These are phyloP conservation scores for Microplitis manilae DNA, from an alignment of 2,888 invertebrate species.

Conservation along the genomic window DNA sequence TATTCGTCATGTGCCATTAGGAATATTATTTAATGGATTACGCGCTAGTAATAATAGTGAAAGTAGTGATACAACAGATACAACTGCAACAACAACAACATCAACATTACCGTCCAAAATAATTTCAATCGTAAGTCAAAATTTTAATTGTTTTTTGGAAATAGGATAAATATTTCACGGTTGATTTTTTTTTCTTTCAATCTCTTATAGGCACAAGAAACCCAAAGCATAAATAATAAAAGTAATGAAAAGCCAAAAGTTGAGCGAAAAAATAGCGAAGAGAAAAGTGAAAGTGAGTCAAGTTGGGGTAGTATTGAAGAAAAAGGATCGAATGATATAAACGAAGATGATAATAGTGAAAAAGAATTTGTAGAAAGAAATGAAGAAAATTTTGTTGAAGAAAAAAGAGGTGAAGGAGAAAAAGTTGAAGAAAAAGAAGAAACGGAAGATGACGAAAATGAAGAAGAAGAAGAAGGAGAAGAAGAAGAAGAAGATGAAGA, in stretches of 20 bases:
- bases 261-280: neutral
- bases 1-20: constrained; percentile 57
- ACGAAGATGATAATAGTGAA: neutral
- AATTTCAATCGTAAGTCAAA: constrained; percentile 45
- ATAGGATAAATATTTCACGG: neutral
- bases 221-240: neutral
- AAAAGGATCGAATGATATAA: neutral
- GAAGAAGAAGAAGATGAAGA: constrained; percentile 38
- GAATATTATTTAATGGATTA: constrained; percentile 49
- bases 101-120: constrained; percentile 55
- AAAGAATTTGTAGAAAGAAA: constrained; percentile 28
- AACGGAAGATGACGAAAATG: constrained; percentile 23
- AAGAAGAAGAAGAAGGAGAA: constrained; percentile 20
- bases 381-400: neutral
- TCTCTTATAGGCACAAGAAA: neutral
- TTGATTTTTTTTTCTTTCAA: neutral
- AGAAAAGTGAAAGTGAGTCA: constrained; percentile 1
- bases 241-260: neutral
- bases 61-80: constrained; percentile 66
- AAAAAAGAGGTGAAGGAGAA: neutral
- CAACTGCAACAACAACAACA: constrained; percentile 57
- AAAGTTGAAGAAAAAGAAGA: constrained; percentile 46
- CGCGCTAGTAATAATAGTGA: constrained; percentile 55
- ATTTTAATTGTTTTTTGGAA: neutral
- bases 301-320: constrained; percentile 27